Percentiles rank a stretch among this genome's conserved stretches.
Evolutionary conservation across 2,888 invertebrate species (phyloP).

Genomic region (Ormia ochracea): DNA sequence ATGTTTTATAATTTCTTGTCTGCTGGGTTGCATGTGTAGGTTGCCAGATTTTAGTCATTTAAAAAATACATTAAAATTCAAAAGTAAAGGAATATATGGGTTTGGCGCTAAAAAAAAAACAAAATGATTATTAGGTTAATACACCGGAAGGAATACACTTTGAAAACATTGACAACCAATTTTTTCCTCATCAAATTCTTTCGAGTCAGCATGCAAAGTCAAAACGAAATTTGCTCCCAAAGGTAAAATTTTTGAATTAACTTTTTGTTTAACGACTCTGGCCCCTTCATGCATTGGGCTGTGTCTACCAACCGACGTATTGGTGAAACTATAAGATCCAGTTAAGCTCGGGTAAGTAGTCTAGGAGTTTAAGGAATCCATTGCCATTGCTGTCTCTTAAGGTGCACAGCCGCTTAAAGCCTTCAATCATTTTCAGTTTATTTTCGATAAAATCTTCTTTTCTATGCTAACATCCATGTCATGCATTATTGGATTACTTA

Average conservation of each 20-base stretch:
- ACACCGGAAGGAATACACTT: too few relatives aligned
- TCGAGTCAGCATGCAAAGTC: slow-evolving; percentile 92
- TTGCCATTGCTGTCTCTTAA: slow-evolving; percentile 66
- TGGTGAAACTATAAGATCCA: slow-evolving; percentile 62
- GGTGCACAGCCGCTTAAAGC: slow-evolving; percentile 75
- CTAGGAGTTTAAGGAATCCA: slow-evolving; percentile 64
- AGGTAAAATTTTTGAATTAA: slow-evolving; percentile 79
- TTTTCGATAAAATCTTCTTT: slow-evolving; percentile 80
- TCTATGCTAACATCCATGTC: slow-evolving; percentile 86
- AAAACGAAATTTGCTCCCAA: slow-evolving; percentile 82
- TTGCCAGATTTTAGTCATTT: too few relatives aligned
- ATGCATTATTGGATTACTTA: slow-evolving; percentile 92
- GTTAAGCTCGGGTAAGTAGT: slow-evolving; percentile 62
- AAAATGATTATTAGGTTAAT: too few relatives aligned
- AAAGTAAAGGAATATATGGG: too few relatives aligned
- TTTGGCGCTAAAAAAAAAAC: too few relatives aligned
- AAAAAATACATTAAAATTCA: too few relatives aligned
- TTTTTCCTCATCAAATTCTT: slow-evolving; percentile 95
- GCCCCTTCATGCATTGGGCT: slow-evolving; percentile 79
- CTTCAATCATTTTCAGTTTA: slow-evolving; percentile 77
- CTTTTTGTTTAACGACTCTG: slow-evolving; percentile 77
- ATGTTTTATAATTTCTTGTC: too few relatives aligned
- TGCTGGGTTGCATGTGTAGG: too few relatives aligned
- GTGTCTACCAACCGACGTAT: slow-evolving; percentile 68
- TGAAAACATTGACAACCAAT: too few relatives aligned